Evolutionary conservation across 2,888 invertebrate genomes (phyloP).

Genomic region (Tetanocera ferruginea): DNA sequence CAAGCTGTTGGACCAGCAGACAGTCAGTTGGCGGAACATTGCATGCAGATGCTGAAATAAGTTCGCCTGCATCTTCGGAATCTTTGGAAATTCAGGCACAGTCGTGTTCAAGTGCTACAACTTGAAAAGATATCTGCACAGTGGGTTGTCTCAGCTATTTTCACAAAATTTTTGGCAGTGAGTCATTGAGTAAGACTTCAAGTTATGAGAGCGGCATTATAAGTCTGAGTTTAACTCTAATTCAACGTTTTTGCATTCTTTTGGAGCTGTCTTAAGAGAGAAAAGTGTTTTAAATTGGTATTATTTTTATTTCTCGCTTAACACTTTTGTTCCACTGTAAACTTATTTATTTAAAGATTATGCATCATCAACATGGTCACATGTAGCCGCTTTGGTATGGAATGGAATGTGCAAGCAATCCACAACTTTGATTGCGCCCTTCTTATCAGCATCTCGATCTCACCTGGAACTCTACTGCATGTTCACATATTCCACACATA

Average conservation of each 20-base stretch:
- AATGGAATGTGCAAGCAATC: neutral
- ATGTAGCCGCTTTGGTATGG: slow-evolving; percentile 22
- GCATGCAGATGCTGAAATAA: slow-evolving; percentile 37
- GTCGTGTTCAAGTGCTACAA: neutral
- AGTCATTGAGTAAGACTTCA: neutral
- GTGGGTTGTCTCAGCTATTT: neutral
- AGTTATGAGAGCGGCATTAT: neutral
- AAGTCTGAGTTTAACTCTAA: neutral
- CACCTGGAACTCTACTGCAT: slow-evolving; percentile 3
- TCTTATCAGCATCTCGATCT: slow-evolving; percentile 35
- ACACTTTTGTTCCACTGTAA: neutral
- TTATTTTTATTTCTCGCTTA: too few species aligned
- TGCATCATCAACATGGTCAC: slow-evolving; percentile 3
- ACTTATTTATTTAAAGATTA: neutral
- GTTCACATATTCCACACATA: neutral
- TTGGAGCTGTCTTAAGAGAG: too few species aligned
- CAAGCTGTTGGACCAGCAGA: neutral
- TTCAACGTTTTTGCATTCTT: too few species aligned
- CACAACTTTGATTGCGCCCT: neutral
- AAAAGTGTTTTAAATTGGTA: too few species aligned
- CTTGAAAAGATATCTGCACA: neutral
- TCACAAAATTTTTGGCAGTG: neutral
- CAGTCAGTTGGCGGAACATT: slow-evolving; percentile 12
- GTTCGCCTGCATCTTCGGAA: neutral
- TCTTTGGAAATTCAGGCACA: neutral